Conservation (phyloP, 2,797 vertebrate genomes). For the Oreonectes daqikongensis region DNA sequence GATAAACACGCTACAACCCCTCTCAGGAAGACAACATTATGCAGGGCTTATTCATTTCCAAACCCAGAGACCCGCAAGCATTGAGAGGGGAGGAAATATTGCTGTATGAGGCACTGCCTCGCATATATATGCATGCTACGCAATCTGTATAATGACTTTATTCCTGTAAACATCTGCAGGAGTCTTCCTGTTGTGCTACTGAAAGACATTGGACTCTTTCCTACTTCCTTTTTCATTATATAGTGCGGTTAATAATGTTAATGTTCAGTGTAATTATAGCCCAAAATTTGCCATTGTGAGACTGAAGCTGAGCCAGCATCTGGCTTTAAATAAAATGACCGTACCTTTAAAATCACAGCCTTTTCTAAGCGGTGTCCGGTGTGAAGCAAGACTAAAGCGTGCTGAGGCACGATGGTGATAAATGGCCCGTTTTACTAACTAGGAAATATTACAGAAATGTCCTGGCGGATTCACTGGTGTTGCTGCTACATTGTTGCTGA, state of each 20-base stretch:
- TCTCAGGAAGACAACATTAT: slow-evolving; percentile 30
- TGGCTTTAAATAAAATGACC: slow-evolving; percentile 15
- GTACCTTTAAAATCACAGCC: slow-evolving; percentile 4
- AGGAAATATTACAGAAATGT: slow-evolving; percentile 35
- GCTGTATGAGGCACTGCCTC: not conserved
- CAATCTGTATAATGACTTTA: not conserved
- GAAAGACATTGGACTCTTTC: not conserved
- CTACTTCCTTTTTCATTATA: not conserved
- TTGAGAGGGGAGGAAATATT: slow-evolving; percentile 17
- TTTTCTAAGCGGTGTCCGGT: not conserved
- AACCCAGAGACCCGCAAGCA: slow-evolving; percentile 1
- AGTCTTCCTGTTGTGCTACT: not conserved
- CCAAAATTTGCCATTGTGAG: slow-evolving; percentile 12
- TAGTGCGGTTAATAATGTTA: slow-evolving; percentile 20
- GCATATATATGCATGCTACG: slow-evolving; percentile 19
- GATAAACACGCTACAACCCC: slow-evolving; percentile 37
- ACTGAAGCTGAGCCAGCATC: slow-evolving; percentile 21
- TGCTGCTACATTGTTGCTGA: slow-evolving; percentile 24
- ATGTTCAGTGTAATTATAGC: slow-evolving; percentile 31
- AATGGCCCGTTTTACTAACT: slow-evolving; percentile 37
- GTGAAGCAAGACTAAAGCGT: slow-evolving; percentile 3
- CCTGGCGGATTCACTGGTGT: slow-evolving; percentile 15
- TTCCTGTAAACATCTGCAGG: slow-evolving; percentile 30
- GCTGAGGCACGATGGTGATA: slow-evolving; percentile 21
- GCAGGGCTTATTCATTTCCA: slow-evolving; percentile 29